phyloP scores from a whole-genome alignment of 2,888 invertebrate genomes.

The Leptarthrus brevirostris region DNA sequence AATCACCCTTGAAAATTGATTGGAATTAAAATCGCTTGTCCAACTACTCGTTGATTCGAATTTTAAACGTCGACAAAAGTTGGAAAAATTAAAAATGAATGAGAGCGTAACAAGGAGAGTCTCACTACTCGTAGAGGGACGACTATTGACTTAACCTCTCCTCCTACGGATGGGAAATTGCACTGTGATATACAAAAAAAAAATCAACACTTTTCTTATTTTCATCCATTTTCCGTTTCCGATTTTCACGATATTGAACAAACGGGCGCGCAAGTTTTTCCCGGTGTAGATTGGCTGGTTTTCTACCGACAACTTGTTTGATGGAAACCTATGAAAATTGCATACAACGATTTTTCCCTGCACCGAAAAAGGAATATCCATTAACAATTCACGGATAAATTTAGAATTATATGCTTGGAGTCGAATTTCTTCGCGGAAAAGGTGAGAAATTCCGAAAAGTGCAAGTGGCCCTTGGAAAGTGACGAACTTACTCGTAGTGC shows the following conservation, averaged over 20 bases:
- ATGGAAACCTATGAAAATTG: conserved; percentile 24
- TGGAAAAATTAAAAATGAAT: conserved; percentile 39
- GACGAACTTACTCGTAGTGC: neutral
- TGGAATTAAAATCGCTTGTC: neutral
- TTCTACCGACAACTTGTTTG: conserved; percentile 33
- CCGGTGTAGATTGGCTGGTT: conserved; percentile 12
- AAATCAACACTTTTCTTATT: neutral
- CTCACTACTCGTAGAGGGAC: conserved; percentile 36
- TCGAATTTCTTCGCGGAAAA: too few relatives aligned
- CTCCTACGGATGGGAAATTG: neutral
- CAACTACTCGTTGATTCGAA: neutral
- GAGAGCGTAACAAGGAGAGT: conserved; percentile 31
- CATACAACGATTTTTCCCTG: conserved; percentile 13
- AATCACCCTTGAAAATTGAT: neutral
- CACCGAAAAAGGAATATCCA: conserved; percentile 14
- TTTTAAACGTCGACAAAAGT: conserved; percentile 1
- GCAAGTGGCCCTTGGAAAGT: neutral
- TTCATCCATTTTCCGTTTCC: conserved; percentile 43
- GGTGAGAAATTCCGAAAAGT: neutral
- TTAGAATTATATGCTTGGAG: neutral
- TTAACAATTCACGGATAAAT: conserved; percentile 26
- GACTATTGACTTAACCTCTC: conserved; percentile 42
- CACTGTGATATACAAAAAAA: neutral
- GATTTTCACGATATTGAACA: conserved; percentile 34
- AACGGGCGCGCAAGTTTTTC: conserved; percentile 32